phyloP scores from a whole-genome alignment of 1,140 invertebrate genomes.

The Musca vetustissima region DNA sequence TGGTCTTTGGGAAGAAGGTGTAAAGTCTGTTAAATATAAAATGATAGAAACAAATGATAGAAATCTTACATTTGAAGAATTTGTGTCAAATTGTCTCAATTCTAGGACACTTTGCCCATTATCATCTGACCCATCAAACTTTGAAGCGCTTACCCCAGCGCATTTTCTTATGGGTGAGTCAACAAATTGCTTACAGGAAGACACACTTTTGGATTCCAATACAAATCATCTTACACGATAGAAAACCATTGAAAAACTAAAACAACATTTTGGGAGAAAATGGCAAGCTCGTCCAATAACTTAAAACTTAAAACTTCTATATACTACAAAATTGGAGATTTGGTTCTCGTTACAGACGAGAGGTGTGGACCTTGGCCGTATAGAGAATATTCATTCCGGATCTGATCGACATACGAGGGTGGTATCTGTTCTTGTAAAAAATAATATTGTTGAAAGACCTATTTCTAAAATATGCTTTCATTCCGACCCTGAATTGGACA shows the following conservation, averaged over 20 bases:
- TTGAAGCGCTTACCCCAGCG: no score
- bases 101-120: slow-evolving; percentile 4
- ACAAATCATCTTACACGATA: not conserved
- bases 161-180: no score
- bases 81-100: no score
- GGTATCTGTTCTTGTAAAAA: slow-evolving; percentile 24
- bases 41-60: no score
- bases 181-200: not conserved
- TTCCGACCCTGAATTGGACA: no score
- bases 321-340: not conserved
- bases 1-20: slow-evolving; percentile 45
- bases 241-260: not conserved
- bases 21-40: slow-evolving; percentile 20
- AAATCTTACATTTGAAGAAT: no score
- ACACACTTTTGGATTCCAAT: no score
- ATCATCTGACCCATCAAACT: no score
- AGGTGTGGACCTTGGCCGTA: slow-evolving; percentile 31
- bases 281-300: not conserved
- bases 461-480: slow-evolving; percentile 11
- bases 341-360: slow-evolving; percentile 25
- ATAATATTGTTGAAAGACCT: slow-evolving; percentile 15
- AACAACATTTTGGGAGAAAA: not conserved
- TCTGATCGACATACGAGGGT: slow-evolving; percentile 23
- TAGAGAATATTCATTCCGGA: slow-evolving; percentile 36
- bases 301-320: not conserved